Percentiles rank a stretch among this genome's conserved stretches.
Evolutionary conservation across 2,888 invertebrate genomes (phyloP).

Genomic region (Blera fallax): DNA sequence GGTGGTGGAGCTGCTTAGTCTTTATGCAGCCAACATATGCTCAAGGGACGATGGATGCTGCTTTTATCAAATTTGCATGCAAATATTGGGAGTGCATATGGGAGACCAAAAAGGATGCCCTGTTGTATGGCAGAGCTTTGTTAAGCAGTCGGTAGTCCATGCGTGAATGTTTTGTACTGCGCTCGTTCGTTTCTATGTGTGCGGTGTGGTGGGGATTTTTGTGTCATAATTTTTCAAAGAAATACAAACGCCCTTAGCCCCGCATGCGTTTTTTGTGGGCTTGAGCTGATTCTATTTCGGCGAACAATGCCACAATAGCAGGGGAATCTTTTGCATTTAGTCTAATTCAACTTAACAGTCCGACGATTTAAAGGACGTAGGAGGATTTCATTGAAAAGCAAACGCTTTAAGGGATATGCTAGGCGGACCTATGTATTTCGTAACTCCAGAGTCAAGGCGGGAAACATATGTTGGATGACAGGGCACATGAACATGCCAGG

Average conservation of each 20-base stretch:
- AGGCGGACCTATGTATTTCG: too few species aligned
- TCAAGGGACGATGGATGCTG: conserved; percentile 25
- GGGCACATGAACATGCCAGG: too few species aligned
- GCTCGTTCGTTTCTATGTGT: neutral
- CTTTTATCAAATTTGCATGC: conserved; percentile 71
- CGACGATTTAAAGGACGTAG: conserved; percentile 32
- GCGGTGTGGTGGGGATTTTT: conserved; percentile 4
- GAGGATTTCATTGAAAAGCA: conserved; percentile 25
- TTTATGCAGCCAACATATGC: conserved; percentile 27
- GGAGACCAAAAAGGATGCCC: conserved; percentile 36
- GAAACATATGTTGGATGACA: too few species aligned
- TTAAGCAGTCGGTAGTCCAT: conserved; percentile 55
- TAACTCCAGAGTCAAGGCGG: too few species aligned
- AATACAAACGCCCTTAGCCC: conserved; percentile 25
- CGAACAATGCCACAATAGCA: conserved; percentile 48
- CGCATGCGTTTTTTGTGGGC: neutral
- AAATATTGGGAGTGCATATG: conserved; percentile 68
- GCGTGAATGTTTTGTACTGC: conserved; percentile 50
- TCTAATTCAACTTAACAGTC: conserved; percentile 37
- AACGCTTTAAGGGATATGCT: too few species aligned
- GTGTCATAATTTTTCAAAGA: conserved; percentile 61
- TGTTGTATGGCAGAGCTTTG: conserved; percentile 35
- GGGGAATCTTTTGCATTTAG: conserved; percentile 38
- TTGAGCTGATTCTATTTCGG: conserved; percentile 38
- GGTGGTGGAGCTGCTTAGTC: conserved; percentile 1